Percentiles rank a stretch among this genome's conserved stretches.
Conservation (phyloP, 2,113 vertebrate genomes). For the Lamprologus sp. region DNA sequence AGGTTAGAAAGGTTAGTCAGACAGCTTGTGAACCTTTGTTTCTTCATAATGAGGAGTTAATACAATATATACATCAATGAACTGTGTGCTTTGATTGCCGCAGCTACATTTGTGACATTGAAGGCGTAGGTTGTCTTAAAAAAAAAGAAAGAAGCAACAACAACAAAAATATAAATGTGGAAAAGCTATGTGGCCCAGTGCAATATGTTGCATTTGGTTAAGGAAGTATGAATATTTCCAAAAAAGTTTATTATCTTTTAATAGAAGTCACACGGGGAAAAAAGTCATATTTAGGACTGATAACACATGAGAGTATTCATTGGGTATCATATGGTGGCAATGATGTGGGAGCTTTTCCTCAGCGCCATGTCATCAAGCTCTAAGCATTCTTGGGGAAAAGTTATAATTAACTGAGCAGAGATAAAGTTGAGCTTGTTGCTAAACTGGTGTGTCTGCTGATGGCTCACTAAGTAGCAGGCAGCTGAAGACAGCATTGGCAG, state of each 20-base stretch:
- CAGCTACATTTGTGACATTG: background rate
- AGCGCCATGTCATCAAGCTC: conserved; percentile 13
- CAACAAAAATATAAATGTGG: background rate
- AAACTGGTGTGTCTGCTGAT: conserved; percentile 34
- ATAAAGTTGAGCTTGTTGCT: conserved; percentile 49
- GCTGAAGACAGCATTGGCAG: conserved; percentile 30
- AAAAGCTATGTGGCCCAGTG: background rate
- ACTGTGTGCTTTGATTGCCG: background rate
- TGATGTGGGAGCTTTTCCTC: background rate
- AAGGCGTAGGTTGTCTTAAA: background rate
- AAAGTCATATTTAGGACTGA: background rate
- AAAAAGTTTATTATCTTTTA: background rate
- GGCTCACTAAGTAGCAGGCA: conserved; percentile 32
- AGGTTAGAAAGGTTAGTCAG: conserved; percentile 69
- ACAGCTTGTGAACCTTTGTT: conserved; percentile 42
- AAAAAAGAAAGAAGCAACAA: background rate
- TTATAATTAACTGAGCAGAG: conserved; percentile 51
- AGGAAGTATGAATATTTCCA: background rate
- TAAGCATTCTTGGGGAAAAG: conserved; percentile 27
- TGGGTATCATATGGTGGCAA: background rate
- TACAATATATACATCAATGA: conserved; percentile 5
- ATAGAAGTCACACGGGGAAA: background rate
- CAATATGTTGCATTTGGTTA: background rate
- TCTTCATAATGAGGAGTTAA: conserved; percentile 20
- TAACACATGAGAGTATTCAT: background rate